These are phyloP conservation scores for Aleiodes sp. DNA, from an alignment of 1,140 invertebrate genomes.

Conservation along the genomic window DNA sequence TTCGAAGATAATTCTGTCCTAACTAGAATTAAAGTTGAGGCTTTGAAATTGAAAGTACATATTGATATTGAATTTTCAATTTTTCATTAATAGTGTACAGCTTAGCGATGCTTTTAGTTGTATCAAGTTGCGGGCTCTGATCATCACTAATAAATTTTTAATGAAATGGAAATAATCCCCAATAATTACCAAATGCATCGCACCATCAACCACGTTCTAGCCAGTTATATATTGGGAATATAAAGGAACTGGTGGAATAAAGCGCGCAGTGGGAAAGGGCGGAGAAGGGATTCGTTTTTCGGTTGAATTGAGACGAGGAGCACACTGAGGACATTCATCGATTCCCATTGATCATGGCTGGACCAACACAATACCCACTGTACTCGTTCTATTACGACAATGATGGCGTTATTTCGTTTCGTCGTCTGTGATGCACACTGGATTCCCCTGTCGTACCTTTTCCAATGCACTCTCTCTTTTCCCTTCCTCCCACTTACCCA, in stretches of 20 bases:
- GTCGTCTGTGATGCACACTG: neutral
- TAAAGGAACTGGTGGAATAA: conserved; percentile 12
- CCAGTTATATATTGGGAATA: conserved; percentile 25
- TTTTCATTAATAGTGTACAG: no score
- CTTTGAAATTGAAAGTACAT: no score
- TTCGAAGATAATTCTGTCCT: no score
- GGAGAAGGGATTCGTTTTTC: conserved; percentile 38
- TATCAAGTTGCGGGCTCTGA: no score
- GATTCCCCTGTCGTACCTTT: neutral
- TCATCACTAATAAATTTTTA: no score
- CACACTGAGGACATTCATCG: conserved; percentile 42
- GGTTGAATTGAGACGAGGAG: conserved; percentile 33
- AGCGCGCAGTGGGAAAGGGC: no score
- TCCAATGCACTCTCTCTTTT: neutral
- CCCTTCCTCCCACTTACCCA: neutral
- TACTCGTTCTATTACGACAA: conserved; percentile 10
- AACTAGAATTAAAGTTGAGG: no score
- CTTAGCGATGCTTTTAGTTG: no score
- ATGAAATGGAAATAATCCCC: no score
- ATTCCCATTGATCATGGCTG: conserved; percentile 43
- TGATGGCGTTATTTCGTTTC: conserved; percentile 3
- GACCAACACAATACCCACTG: conserved; percentile 40
- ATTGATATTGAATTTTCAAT: no score
- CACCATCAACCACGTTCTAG: neutral
- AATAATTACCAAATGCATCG: neutral